Evolutionary conservation across 2,888 invertebrate genomes (phyloP), one percentile per base, ranked within the genome.

Genomic region (Athalia rosae): DNA sequence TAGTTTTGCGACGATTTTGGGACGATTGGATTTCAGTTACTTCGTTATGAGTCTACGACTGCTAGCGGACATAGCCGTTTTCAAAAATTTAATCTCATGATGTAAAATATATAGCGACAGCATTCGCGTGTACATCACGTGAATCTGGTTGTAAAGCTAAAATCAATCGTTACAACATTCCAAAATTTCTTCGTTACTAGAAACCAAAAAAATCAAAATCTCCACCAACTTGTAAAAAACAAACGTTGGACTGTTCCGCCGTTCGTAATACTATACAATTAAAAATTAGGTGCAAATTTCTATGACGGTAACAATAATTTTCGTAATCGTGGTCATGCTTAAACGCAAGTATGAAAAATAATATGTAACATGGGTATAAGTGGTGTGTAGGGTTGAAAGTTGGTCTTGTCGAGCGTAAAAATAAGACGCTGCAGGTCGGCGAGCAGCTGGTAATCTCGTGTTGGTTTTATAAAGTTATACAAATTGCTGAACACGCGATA

Each of bases 141-240:
- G 41, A n/a, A 69, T 28, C 2, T 28, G 28, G 28, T 28, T 28
- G 28, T 56, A 69, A 13, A 58, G 43, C 8, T 0, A 56, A 15
- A 71, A 71, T 53, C 28, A 4, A 8, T 45, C 41, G n/a, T 71
- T 15, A 58, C 58, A 71, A 13, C 56, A 71, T 71, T 71, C 71
- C 71, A 71, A 56, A n/a, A 43, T 71, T 71, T 71, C 43, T 58
- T 58, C 67, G 28, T 28, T 28, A 28, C 28, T 28, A 53, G 53
- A 11, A n/a, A n/a, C 3, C 53, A 11, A n/a, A 53, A n/a, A n/a
- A 4, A 53, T 11, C 11, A n/a, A n/a, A 53, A n/a, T 53, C n/a
- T 53, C n/a, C 8, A 9, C 4, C 53, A 53, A n/a, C 8, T 53
- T 4, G 53, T 53, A n/a, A 41, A n/a, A 7, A 50, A 67, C 50